Percentiles rank a stretch among this genome's conserved stretches.
Conservation (phyloP, 2,113 vertebrate species). For the Lethenteron camtschaticum region DNA sequence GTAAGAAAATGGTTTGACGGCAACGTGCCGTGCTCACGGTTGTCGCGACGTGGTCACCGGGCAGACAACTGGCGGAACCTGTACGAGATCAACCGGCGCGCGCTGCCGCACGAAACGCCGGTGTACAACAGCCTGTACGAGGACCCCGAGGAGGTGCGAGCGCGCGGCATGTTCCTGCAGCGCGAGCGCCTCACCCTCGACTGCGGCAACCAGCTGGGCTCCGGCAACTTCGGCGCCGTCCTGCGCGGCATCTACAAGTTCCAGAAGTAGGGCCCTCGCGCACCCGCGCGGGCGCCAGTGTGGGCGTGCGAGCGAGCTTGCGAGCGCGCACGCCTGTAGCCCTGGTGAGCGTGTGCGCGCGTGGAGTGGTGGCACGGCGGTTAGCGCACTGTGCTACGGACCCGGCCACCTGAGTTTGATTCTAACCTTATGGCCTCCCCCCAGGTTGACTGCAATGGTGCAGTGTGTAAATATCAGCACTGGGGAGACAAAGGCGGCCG, state of each 20-base stretch:
- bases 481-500: too few relatives aligned
- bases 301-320: too few relatives aligned
- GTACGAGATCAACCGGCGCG: conserved; percentile 19
- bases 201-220: conserved; percentile 58
- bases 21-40: too few relatives aligned
- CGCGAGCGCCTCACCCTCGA: conserved; percentile 43
- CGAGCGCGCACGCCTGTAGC: background rate
- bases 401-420: too few relatives aligned
- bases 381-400: background rate
- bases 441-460: too few relatives aligned
- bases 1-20: too few relatives aligned
- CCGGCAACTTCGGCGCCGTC: conserved; percentile 89
- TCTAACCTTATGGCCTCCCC: background rate
- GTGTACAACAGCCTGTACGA: conserved; percentile 88
- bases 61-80: background rate
- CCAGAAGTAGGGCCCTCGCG: conserved; percentile 41
- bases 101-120: conserved; percentile 72
- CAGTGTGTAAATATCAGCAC: too few relatives aligned
- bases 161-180: conserved; percentile 46
- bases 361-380: background rate
- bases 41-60: too few relatives aligned
- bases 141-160: conserved; percentile 71
- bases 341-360: background rate
- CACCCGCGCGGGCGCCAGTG: too few relatives aligned
- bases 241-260: conserved; percentile 66